phyloP scores from a whole-genome alignment of 2,888 invertebrate species.

The Drosophila pseudotakahashii region DNA sequence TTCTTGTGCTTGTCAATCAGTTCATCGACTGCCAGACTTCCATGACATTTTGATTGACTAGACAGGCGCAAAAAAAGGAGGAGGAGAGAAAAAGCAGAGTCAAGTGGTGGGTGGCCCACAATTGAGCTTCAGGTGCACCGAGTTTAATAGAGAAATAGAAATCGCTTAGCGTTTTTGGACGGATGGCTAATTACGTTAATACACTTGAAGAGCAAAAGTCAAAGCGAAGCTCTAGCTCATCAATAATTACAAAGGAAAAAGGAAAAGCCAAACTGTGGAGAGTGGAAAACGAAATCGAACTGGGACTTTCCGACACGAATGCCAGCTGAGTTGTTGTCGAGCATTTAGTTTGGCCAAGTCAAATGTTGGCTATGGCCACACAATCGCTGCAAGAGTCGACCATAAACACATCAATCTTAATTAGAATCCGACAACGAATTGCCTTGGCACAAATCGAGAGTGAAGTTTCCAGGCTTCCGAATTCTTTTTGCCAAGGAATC shows the following conservation, averaged over 20 bases:
- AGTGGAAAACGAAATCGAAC: conserved; percentile 22
- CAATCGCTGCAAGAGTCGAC: conserved; percentile 35
- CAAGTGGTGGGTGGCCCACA: conserved; percentile 15
- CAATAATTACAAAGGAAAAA: conserved; percentile 59
- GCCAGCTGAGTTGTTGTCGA: conserved; percentile 4
- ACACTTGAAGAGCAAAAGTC: conserved; percentile 32
- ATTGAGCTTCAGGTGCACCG: conserved; percentile 14
- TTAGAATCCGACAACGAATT: conserved; percentile 72
- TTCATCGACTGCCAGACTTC: conserved; percentile 21
- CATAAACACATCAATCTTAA: conserved; percentile 82
- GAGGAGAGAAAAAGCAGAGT: not conserved
- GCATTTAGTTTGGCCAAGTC: conserved; percentile 26
- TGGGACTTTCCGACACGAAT: conserved; percentile 25
- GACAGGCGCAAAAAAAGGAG: not conserved
- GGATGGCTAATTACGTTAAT: conserved; percentile 63
- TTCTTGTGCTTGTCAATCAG: conserved; percentile 54
- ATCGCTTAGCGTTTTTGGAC: conserved; percentile 22
- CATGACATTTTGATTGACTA: conserved; percentile 36
- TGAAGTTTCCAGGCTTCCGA: conserved; percentile 49
- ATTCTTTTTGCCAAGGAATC: conserved; percentile 7
- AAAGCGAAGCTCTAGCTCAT: conserved; percentile 57
- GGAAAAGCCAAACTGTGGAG: conserved; percentile 18
- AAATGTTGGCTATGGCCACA: conserved; percentile 14
- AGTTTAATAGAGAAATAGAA: not conserved
- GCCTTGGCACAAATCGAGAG: conserved; percentile 48